These are phyloP conservation scores for Drosophila bunnanda DNA, from an alignment of 2,888 invertebrate genomes.

Conservation along the genomic window DNA sequence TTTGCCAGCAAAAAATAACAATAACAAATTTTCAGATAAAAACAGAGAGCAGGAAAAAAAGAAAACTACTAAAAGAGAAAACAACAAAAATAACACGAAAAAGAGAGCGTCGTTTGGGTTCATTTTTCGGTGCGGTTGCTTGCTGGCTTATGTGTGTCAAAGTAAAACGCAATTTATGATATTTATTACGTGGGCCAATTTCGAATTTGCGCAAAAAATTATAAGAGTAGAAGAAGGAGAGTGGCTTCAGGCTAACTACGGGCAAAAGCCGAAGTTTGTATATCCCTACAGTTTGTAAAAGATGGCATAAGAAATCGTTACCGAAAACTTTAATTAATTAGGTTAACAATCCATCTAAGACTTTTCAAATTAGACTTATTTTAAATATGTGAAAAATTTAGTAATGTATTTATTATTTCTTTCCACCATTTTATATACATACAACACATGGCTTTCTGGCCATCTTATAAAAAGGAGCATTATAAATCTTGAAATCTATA, in stretches of 20 bases:
- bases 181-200: constrained; percentile 74
- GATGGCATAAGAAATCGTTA: too few relatives aligned
- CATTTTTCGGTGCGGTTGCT: constrained; percentile 24
- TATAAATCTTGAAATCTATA: too few relatives aligned
- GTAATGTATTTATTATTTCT: too few relatives aligned
- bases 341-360: too few relatives aligned
- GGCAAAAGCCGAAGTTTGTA: too few relatives aligned
- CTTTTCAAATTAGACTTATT: too few relatives aligned
- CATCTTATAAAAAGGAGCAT: too few relatives aligned
- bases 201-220: constrained; percentile 54
- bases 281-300: too few relatives aligned
- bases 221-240: neutral
- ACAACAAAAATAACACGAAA: constrained; percentile 27
- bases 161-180: constrained; percentile 78
- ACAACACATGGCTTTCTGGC: too few relatives aligned
- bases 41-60: constrained; percentile 65
- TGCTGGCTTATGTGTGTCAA: constrained; percentile 70
- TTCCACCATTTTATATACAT: too few relatives aligned
- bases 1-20: constrained; percentile 57
- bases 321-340: too few relatives aligned
- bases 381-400: too few relatives aligned
- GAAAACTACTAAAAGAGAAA: constrained; percentile 44
- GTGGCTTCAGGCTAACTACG: constrained; percentile 10
- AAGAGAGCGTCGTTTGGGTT: constrained; percentile 22
- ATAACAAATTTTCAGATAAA: constrained; percentile 63